phyloP scores from a whole-genome alignment of 1,140 invertebrate genomes.

The Drosophila insularis region DNA sequence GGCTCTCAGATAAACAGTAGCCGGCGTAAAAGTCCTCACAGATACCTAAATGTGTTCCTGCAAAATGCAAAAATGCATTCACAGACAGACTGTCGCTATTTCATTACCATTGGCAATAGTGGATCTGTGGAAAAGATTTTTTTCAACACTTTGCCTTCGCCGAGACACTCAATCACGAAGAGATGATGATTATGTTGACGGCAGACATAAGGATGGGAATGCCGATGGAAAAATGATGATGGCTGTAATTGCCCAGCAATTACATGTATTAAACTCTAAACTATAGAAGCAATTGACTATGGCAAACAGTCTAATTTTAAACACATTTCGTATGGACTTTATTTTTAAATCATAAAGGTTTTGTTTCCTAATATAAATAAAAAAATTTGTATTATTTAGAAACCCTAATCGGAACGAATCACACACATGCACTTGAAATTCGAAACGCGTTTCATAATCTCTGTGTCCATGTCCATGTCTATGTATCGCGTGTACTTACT shows the following conservation, averaged over 20 bases:
- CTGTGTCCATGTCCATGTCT: not conserved
- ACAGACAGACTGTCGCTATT: too few relatives aligned
- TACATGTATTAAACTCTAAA: not conserved
- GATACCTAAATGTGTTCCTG: too few relatives aligned
- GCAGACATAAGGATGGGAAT: not conserved
- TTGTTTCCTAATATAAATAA: not conserved
- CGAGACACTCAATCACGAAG: not conserved
- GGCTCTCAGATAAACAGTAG: too few relatives aligned
- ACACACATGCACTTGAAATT: not conserved
- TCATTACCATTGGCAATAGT: too few relatives aligned
- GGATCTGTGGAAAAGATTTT: too few relatives aligned
- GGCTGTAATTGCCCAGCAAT: not conserved
- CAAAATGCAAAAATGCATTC: too few relatives aligned
- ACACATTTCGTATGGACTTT: not conserved
- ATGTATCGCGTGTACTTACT: constrained; percentile 2
- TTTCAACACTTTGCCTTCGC: not conserved
- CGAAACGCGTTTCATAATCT: constrained; percentile 6
- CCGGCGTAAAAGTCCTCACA: too few relatives aligned
- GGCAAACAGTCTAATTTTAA: not conserved
- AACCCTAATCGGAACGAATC: not conserved
- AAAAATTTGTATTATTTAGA: not conserved
- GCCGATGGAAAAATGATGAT: not conserved
- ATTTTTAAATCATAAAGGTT: not conserved
- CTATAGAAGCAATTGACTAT: too few relatives aligned
- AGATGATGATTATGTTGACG: not conserved